Evolutionary conservation across 2,888 invertebrate genomes (phyloP), one percentile per base, ranked within the genome.

Genomic region (Erebia palarica): DNA sequence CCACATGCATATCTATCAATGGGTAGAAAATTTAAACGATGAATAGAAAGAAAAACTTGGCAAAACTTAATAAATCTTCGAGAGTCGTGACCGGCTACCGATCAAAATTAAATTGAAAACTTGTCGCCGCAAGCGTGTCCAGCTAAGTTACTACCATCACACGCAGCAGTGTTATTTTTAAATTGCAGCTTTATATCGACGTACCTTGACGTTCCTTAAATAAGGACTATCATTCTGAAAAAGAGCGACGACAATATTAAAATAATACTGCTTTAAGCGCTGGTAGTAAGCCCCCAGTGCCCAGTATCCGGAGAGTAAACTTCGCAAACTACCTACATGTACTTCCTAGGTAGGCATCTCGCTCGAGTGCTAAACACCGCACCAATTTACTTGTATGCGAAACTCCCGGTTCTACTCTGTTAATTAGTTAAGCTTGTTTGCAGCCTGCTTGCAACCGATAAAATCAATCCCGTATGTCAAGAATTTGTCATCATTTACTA

Each of bases 391-490:
- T 61, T 55, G 65, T 18, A 49, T 65, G 65, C 36, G 65, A 69
- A 69, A 42, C 69, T 64, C 27, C 65, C 69, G 53, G 44, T 49
- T 58, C 64, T 18, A 49, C 18, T n/a, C 51, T 47, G 70, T 70
- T 65, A 70, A 70, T 60, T 64, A 57, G 68, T 64, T 64, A 68
- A 68, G 21, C 53, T 68, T 71, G 64, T 68, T 65, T 68, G 64
- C 64, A 16, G 18, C 5, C 36, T 36, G 36, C 36, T 36, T 36
- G 36, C 36, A 36, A 7, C 55, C 55, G 66, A 67, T 57, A 61
- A 63, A 70, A 70, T 70, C 60, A 70, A 66, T 66, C 61, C 66
- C 27, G 60, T 60, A 7, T 36, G 36, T 36, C 36, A 36, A 36
- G 36, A 7, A 36, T 36, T 36, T 5, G 36, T 36, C 36, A 7